A percentile compares a stretch with the other conserved stretches of the same genome.
Evolutionary conservation across 2,888 invertebrate species (phyloP).

Genomic region (Apamea monoglypha): DNA sequence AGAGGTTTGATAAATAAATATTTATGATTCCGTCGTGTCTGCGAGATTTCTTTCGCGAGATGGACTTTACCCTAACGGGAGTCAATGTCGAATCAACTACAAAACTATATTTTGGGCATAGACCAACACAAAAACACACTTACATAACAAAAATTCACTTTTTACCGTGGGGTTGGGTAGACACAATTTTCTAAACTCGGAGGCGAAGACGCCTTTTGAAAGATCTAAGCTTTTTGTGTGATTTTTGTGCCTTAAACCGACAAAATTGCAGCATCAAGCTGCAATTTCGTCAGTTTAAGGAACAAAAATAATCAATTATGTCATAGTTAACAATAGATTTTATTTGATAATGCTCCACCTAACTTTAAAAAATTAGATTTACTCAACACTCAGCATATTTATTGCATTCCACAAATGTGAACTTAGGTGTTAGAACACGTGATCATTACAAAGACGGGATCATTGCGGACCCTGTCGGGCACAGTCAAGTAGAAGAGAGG

Average conservation of each 20-base stretch:
- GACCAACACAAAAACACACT: background rate
- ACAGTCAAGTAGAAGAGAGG: background rate
- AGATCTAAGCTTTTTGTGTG: background rate
- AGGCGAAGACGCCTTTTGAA: background rate
- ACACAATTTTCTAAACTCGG: background rate
- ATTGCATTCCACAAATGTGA: background rate
- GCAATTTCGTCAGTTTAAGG: background rate
- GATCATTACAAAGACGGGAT: background rate
- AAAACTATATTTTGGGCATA: background rate
- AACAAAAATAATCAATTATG: background rate
- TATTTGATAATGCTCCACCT: background rate
- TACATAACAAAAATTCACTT: background rate
- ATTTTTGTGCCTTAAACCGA: background rate
- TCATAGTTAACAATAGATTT: background rate
- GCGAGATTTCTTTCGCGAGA: background rate
- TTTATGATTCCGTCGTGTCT: background rate
- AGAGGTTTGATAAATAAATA: background rate
- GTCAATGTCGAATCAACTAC: background rate
- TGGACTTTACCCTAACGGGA: background rate
- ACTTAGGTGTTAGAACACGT: background rate
- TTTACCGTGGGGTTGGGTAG: background rate
- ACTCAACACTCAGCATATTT: background rate
- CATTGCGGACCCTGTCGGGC: background rate
- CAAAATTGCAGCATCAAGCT: too few species aligned
- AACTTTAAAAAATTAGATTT: background rate